A percentile compares a stretch with the other conserved stretches of the same genome.
Conservation (phyloP, 2,797 vertebrate genomes). For the Rallus crepitans region DNA sequence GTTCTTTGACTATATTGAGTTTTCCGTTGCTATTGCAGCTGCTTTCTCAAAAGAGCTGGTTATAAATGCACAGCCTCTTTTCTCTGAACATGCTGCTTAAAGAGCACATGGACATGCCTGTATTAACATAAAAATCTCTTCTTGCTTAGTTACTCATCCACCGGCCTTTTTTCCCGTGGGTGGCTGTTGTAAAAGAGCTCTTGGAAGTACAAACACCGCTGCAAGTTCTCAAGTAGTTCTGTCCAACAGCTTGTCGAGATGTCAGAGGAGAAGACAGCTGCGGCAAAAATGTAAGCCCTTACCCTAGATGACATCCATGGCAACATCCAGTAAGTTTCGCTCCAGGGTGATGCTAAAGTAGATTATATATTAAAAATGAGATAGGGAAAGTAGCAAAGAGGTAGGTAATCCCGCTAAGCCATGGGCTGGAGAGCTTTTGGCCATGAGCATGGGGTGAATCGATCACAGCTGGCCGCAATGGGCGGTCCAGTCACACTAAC, state of each 20-base stretch:
- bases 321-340: neutral
- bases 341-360: conserved; percentile 1
- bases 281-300: neutral
- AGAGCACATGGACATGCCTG: neutral
- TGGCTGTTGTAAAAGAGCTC: conserved; percentile 35
- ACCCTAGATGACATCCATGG: neutral
- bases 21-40: conserved; percentile 26
- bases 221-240: conserved; percentile 23
- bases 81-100: neutral
- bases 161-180: neutral
- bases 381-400: neutral
- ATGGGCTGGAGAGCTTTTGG: neutral
- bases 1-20: conserved; percentile 29
- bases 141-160: conserved; percentile 1
- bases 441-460: neutral
- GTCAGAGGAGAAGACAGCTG: conserved; percentile 3
- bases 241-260: conserved; percentile 13
- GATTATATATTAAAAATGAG: conserved; percentile 17
- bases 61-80: neutral
- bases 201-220: conserved; percentile 13
- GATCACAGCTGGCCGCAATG: neutral
- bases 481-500: neutral
- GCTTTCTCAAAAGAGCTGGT: conserved; percentile 46
- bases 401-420: conserved; percentile 19
- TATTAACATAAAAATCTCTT: conserved; percentile 33